phyloP scores from a whole-genome alignment of 2,797 vertebrate species.

The Glyptemys insculpta region DNA sequence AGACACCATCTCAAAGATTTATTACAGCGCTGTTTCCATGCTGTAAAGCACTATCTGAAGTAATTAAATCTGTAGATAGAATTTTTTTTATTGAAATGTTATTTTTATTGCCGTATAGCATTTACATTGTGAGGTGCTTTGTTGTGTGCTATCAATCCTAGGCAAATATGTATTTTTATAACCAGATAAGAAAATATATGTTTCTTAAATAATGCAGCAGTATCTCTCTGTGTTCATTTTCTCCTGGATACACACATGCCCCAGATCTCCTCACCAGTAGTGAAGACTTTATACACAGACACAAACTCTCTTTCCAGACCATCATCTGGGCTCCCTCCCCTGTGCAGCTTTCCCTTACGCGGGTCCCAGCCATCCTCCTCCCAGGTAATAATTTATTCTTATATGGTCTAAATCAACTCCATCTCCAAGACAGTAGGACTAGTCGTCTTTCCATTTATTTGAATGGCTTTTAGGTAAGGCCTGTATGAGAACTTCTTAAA shows the following conservation, averaged over 20 bases:
- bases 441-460: no score
- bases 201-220: neutral
- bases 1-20: conserved; percentile 14
- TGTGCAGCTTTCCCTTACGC: neutral
- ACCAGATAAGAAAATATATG: conserved; percentile 32
- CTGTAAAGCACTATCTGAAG: conserved; percentile 10
- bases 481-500: no score
- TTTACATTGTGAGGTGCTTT: conserved; percentile 17
- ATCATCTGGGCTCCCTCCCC: neutral
- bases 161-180: conserved; percentile 7
- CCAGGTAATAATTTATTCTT: no score
- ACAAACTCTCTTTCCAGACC: neutral
- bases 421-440: no score
- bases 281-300: no score
- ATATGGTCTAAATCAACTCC: no score
- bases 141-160: conserved; percentile 17
- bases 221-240: neutral
- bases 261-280: neutral
- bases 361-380: no score
- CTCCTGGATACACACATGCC: neutral
- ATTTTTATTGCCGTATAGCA: conserved; percentile 9
- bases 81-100: conserved; percentile 20
- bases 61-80: conserved; percentile 10
- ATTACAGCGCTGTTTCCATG: neutral
- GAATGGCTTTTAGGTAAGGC: no score